Evolutionary conservation across 1,140 invertebrate species (phyloP).

Genomic region (Drosophila simulans): DNA sequence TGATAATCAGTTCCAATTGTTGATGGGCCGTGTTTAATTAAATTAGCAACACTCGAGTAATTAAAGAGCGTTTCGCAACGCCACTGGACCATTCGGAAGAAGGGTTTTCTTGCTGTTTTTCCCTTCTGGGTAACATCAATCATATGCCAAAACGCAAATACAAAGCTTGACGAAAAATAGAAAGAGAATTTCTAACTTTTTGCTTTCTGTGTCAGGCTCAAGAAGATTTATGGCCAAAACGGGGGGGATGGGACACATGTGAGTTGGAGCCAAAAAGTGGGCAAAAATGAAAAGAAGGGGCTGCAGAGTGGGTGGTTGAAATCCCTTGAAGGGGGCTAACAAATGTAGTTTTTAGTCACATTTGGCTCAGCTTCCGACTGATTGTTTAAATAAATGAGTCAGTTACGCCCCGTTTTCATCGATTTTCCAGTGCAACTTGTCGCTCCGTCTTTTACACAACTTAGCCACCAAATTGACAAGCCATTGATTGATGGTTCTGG

Average conservation of each 20-base stretch:
- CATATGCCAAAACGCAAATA: constrained; percentile 54
- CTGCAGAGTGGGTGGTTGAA: background rate
- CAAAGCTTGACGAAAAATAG: constrained; percentile 49
- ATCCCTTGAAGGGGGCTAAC: constrained; percentile 28
- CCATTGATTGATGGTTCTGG: constrained; percentile 40
- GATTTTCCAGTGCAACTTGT: constrained; percentile 57
- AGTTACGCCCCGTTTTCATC: constrained; percentile 21
- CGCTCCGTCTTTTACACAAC: background rate
- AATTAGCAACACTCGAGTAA: constrained; percentile 73
- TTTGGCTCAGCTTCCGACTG: constrained; percentile 46
- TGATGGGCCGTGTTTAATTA: constrained; percentile 65
- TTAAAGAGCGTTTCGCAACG: constrained; percentile 35
- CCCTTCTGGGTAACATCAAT: constrained; percentile 32
- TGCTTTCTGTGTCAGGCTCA: constrained; percentile 51
- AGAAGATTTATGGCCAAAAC: constrained; percentile 70
- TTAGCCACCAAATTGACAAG: constrained; percentile 26
- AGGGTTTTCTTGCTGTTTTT: constrained; percentile 3
- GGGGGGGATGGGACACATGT: constrained; percentile 46
- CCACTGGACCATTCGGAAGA: background rate
- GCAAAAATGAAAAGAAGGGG: background rate
- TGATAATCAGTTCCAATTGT: constrained; percentile 59
- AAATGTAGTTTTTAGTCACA: constrained; percentile 65
- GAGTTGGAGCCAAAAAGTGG: constrained; percentile 20
- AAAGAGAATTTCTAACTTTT: constrained; percentile 52
- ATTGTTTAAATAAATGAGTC: constrained; percentile 65